Conservation (phyloP, 2,888 invertebrate genomes). For the Acleris laterana region DNA sequence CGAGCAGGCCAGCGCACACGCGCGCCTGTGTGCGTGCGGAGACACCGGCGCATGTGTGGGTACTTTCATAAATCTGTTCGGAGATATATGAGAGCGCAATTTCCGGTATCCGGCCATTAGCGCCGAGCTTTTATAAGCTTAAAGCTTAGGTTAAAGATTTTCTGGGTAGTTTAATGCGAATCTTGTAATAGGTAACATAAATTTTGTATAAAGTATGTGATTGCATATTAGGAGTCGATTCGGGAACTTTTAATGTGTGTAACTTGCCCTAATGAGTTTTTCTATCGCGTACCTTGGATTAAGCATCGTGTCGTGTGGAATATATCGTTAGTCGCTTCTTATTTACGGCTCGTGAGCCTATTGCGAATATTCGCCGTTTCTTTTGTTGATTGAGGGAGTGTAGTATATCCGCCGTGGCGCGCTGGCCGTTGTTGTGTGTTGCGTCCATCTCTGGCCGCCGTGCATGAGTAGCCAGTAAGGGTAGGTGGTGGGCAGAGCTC, state of each 20-base stretch:
- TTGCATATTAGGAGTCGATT: slow-evolving; percentile 84
- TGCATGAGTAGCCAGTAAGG: not conserved
- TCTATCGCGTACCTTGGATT: slow-evolving; percentile 48
- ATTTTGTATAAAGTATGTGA: slow-evolving; percentile 84
- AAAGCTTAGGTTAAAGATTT: slow-evolving; percentile 85
- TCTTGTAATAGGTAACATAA: slow-evolving; percentile 85
- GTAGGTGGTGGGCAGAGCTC: slow-evolving; percentile 61
- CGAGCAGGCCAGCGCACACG: slow-evolving; percentile 49
- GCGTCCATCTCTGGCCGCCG: not conserved
- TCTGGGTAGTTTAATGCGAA: slow-evolving; percentile 85
- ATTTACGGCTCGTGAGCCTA: slow-evolving; percentile 3
- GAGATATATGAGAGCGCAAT: slow-evolving; percentile 96
- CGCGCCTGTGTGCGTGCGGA: slow-evolving; percentile 64
- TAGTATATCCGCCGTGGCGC: not conserved
- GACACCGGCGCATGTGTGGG: slow-evolving; percentile 84
- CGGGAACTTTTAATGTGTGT: slow-evolving; percentile 83
- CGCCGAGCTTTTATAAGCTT: slow-evolving; percentile 87
- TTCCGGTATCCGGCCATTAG: slow-evolving; percentile 95
- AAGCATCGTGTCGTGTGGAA: slow-evolving; percentile 44
- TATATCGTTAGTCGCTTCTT: slow-evolving; percentile 37
- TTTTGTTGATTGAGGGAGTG: too few relatives aligned
- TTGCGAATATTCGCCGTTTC: too few relatives aligned
- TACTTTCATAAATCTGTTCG: slow-evolving; percentile 95
- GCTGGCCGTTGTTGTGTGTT: not conserved
- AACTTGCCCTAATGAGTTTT: slow-evolving; percentile 81